Evolutionary conservation across 2,888 invertebrate species (phyloP).

Genomic region (Papilio protenor): DNA sequence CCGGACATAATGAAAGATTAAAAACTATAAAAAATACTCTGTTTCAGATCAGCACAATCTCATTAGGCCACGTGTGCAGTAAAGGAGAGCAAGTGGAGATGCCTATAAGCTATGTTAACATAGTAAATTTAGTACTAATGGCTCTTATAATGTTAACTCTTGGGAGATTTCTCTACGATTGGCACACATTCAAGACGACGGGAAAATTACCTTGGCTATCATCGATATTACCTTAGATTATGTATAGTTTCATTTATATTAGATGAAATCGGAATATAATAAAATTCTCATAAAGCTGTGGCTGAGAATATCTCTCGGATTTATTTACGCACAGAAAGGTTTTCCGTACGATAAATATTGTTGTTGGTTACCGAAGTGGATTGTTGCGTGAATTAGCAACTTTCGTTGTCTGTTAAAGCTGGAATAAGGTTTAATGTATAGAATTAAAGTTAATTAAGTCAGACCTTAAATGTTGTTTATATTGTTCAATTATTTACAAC

Average conservation of each 20-base stretch:
- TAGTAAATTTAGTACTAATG: constrained; percentile 88
- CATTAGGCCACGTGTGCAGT: constrained; percentile 88
- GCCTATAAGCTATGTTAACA: constrained; percentile 88
- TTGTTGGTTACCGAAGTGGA: background rate
- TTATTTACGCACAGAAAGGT: background rate
- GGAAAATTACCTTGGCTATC: constrained; percentile 94
- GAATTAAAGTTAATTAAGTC: background rate
- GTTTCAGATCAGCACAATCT: constrained; percentile 87
- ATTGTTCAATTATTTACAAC: background rate
- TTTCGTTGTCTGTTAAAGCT: background rate
- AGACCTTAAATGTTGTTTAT: constrained; percentile 4
- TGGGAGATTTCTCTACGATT: constrained; percentile 91
- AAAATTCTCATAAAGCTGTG: constrained; percentile 6
- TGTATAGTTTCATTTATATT: constrained; percentile 34
- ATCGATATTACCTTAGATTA: constrained; percentile 86
- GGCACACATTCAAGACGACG: constrained; percentile 91
- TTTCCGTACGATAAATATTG: constrained; percentile 4
- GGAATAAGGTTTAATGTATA: background rate
- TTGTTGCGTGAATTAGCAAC: constrained; percentile 8
- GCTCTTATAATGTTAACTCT: constrained; percentile 88
- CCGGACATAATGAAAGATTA: background rate
- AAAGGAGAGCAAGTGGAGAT: constrained; percentile 60
- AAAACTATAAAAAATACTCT: constrained; percentile 41
- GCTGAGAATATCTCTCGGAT: background rate
- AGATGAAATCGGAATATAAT: constrained; percentile 26